Evolutionary conservation across 92 coral and sea anemone species (phyloP).

Genomic region (Heliopora coerulea): DNA sequence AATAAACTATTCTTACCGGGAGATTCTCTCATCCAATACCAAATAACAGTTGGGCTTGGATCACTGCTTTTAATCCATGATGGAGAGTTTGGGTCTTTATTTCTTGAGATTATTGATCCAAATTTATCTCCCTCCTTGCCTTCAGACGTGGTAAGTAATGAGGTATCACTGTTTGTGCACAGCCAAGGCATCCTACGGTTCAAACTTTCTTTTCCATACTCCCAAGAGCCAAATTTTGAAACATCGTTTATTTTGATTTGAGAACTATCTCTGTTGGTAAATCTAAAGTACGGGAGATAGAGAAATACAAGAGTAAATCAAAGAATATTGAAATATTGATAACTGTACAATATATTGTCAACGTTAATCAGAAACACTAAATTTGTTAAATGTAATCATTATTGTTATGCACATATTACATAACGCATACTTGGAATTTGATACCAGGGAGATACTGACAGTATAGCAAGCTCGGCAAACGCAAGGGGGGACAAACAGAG

Average conservation of each 20-base stretch:
- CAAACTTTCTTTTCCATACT: slow-evolving; percentile 68
- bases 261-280: slow-evolving; percentile 49
- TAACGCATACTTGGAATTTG: too few species aligned
- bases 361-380: too few species aligned
- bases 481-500: too few species aligned
- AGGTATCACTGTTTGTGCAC: slow-evolving; percentile 55
- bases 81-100: slow-evolving; percentile 55
- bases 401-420: too few species aligned
- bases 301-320: neutral
- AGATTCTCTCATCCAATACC: slow-evolving; percentile 98
- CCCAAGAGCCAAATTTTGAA: slow-evolving; percentile 75
- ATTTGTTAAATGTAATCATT: too few species aligned
- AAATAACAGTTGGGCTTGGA: slow-evolving; percentile 75
- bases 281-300: slow-evolving; percentile 13
- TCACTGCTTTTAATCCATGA: slow-evolving; percentile 73
- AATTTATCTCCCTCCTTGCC: slow-evolving; percentile 63
- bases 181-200: slow-evolving; percentile 86
- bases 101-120: slow-evolving; percentile 72
- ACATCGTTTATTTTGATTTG: slow-evolving; percentile 62
- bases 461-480: too few species aligned
- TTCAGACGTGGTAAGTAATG: slow-evolving; percentile 77
- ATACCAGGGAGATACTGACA: too few species aligned
- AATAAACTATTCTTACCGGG: slow-evolving; percentile 54
- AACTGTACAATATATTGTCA: too few species aligned
- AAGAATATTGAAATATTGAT: too few species aligned